Conservation (phyloP, 92 coral and sea anemone genomes). For the Pocillopora meandrina region DNA sequence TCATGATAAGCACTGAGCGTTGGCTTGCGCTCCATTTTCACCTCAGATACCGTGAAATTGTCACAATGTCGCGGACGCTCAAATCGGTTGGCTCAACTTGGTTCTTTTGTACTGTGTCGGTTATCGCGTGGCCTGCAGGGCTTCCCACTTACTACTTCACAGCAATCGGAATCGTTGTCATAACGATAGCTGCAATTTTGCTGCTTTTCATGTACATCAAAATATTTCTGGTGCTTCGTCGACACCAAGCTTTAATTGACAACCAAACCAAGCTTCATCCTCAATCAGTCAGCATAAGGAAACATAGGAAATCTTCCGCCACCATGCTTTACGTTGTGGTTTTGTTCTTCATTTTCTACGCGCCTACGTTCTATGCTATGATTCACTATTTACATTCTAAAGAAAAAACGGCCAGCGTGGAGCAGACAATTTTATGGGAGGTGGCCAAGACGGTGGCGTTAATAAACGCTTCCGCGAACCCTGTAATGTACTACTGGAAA, state of each 20-base stretch:
- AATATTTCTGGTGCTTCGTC: constrained; percentile 26
- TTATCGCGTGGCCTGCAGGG: constrained; percentile 29
- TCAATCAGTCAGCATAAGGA: constrained; percentile 11
- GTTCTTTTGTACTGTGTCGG: constrained; percentile 1
- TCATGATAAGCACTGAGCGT: constrained; percentile 32
- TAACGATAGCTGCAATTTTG: neutral
- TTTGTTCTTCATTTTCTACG: constrained; percentile 26
- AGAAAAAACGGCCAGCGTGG: neutral
- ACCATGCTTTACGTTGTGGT: constrained; percentile 33
- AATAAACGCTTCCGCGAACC: constrained; percentile 22
- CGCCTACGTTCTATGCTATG: constrained; percentile 33
- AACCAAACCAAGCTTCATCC: constrained; percentile 25
- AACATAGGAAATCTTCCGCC: constrained; percentile 29
- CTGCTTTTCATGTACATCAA: constrained; percentile 21
- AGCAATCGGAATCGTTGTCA: neutral
- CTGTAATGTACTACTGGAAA: constrained; percentile 36
- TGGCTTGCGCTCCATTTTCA: constrained; percentile 33
- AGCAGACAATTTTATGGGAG: constrained; percentile 25
- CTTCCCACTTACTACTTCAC: neutral
- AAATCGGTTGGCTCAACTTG: neutral
- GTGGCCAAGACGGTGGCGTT: constrained; percentile 26
- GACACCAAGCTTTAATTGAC: constrained; percentile 12
- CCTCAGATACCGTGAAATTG: constrained; percentile 18
- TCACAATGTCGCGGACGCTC: constrained; percentile 14
- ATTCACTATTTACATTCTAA: neutral